A percentile compares a stretch with the other conserved stretches of the same genome.
Conservation (phyloP, 2,113 vertebrate species). For the Clinocottus analis region DNA sequence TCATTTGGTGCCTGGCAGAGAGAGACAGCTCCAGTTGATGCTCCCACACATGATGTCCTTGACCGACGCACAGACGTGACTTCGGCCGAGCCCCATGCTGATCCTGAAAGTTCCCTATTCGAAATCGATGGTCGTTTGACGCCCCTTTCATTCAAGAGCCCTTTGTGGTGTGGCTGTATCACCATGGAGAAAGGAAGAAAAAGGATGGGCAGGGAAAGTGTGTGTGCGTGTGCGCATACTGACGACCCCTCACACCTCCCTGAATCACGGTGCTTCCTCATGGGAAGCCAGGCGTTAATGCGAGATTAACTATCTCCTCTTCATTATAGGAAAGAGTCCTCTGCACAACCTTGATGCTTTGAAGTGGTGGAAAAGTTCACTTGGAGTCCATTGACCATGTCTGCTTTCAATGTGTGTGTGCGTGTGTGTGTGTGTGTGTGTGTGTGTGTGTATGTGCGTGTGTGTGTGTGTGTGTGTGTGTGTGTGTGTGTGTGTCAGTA, state of each 20-base stretch:
- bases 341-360: constrained; percentile 68
- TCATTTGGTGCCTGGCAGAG: constrained; percentile 72
- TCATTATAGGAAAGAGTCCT: constrained; percentile 73
- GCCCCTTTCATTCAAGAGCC: constrained; percentile 65
- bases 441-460: constrained; percentile 33
- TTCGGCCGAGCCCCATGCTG: constrained; percentile 61
- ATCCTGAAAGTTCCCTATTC: constrained; percentile 75
- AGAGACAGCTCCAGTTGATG: constrained; percentile 61
- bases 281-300: constrained; percentile 67
- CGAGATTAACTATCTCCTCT: constrained; percentile 76
- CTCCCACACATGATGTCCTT: constrained; percentile 72
- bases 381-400: constrained; percentile 51
- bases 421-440: constrained; percentile 28
- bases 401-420: constrained; percentile 45
- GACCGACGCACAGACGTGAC: constrained; percentile 63
- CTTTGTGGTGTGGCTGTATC: constrained; percentile 56
- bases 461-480: constrained; percentile 36
- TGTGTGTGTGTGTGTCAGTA: constrained; percentile 24
- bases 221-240: constrained; percentile 15
- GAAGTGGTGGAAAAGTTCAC: constrained; percentile 68
- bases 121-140: constrained; percentile 79
- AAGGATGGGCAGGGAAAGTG: not conserved
- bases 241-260: constrained; percentile 56
- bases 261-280: constrained; percentile 57
- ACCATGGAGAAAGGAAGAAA: constrained; percentile 31